phyloP scores from a whole-genome alignment of 2,888 invertebrate genomes.

The Fragum sueziense region DNA sequence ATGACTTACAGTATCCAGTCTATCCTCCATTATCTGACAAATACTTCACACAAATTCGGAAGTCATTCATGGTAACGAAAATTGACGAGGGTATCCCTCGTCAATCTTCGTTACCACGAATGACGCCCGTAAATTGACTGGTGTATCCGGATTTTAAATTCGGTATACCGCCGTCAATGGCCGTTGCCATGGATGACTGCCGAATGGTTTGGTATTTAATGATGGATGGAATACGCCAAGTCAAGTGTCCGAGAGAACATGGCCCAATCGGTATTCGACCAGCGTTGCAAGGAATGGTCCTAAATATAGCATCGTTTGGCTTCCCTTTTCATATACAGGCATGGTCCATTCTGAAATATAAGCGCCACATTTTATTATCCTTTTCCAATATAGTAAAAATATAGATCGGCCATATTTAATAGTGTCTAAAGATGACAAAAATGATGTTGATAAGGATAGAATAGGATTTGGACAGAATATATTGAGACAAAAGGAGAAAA shows the following conservation, averaged over 20 bases:
- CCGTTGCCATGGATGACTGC: no score
- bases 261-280: background rate
- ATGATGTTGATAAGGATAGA: background rate
- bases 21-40: no score
- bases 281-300: background rate
- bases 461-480: background rate
- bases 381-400: background rate
- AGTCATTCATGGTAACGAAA: no score
- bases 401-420: background rate
- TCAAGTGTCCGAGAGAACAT: no score
- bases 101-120: no score
- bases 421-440: background rate
- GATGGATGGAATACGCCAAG: no score
- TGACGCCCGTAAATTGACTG: no score
- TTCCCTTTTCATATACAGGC: background rate
- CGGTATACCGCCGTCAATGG: no score
- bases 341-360: background rate
- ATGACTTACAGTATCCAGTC: no score
- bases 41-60: no score
- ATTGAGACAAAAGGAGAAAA: background rate
- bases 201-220: no score
- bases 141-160: background rate
- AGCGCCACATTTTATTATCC: background rate
- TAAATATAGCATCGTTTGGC: background rate
- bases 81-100: no score